Conservation (phyloP, 2,113 vertebrate genomes). For the Litocranius walleri region DNA sequence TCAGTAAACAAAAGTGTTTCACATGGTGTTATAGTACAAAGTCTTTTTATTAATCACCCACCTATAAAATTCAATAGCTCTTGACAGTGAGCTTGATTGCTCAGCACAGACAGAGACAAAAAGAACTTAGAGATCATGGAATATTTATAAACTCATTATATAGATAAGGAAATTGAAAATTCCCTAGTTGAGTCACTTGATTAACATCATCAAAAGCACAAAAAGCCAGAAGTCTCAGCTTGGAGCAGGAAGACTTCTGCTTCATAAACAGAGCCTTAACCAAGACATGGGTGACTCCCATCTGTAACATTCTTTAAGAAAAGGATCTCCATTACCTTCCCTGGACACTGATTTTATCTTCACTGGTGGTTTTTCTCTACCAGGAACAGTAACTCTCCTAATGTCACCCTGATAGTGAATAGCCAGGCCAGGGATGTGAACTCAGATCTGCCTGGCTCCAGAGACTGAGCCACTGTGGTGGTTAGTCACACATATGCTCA, state of each 20-base stretch:
- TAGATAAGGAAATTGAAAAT: constrained; percentile 8
- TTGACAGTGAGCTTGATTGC: neutral
- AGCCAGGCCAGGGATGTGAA: neutral
- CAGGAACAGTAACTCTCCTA: neutral
- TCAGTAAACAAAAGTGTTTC: neutral
- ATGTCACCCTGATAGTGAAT: neutral
- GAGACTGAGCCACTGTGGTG: neutral
- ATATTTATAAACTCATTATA: neutral
- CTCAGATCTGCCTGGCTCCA: constrained; percentile 23
- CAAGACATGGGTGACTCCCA: neutral
- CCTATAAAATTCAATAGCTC: neutral
- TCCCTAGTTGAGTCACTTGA: neutral
- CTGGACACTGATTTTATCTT: neutral
- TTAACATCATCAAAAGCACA: neutral
- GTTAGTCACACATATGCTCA: neutral
- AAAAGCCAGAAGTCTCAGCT: neutral
- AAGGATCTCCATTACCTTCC: neutral
- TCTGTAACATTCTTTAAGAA: neutral
- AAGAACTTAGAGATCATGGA: neutral
- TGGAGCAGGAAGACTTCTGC: neutral
- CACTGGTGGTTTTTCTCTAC: neutral
- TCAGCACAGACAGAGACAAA: neutral
- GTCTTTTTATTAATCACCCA: neutral
- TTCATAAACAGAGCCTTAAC: neutral
- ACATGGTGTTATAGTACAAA: neutral